phyloP scores from a whole-genome alignment of 2,888 invertebrate species.

The Pelosia muscerda region DNA sequence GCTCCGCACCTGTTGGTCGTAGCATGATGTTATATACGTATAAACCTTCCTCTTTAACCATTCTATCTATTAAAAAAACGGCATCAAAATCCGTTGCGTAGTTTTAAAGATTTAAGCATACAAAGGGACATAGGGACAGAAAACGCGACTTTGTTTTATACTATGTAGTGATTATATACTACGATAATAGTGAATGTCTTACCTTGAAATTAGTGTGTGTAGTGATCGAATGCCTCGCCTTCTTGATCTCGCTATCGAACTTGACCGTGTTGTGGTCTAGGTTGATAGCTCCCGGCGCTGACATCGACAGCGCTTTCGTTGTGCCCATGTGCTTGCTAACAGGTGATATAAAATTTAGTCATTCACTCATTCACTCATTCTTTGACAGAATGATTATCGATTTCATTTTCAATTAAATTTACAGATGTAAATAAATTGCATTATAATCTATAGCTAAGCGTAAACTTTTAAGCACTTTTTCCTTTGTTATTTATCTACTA shows the following conservation, averaged over 20 bases:
- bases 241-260: slow-evolving; percentile 88
- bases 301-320: slow-evolving; percentile 92
- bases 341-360: neutral
- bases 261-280: slow-evolving; percentile 91
- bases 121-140: no score
- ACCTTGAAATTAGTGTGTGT: slow-evolving; percentile 78
- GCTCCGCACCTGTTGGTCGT: no score
- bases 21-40: no score
- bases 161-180: no score
- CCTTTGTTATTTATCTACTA: neutral
- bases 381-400: neutral
- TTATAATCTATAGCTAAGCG: no score
- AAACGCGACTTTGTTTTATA: no score
- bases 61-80: no score
- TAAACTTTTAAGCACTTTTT: neutral
- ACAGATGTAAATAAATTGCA: no score
- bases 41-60: no score
- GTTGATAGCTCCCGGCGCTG: slow-evolving; percentile 95
- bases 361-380: no score
- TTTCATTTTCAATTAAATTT: neutral
- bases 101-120: no score
- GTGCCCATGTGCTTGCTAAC: slow-evolving; percentile 89
- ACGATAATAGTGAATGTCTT: slow-evolving; percentile 8
- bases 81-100: no score
- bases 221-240: slow-evolving; percentile 83